Evolutionary conservation across 2,888 invertebrate genomes (phyloP), one percentile per base, ranked within the genome.

Genomic region (Drosophila meridionalis): DNA sequence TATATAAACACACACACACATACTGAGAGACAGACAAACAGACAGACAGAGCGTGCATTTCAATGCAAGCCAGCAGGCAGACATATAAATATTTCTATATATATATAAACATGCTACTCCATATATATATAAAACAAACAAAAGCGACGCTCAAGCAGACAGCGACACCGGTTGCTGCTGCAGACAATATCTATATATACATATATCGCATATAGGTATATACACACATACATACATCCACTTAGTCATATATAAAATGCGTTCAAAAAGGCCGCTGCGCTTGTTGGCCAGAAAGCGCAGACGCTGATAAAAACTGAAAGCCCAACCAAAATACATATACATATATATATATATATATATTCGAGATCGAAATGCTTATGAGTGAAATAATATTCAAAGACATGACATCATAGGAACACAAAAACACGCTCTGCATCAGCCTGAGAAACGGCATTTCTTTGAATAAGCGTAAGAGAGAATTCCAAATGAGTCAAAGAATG

Each of bases 211-310:
- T 36, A 45, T 14, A 45, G 14, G 66, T 14, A 47, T 47, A 55
- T 47, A 34, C 28, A 50, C 28, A 43, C 20, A 56, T 26, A 28
- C 48, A 38, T 34, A 34, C 4, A 34, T 36, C 8, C 20, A 76
- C 71, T 78, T 72, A 83, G 66, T 68, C 77, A 67, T 82, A 80
- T 69, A 85, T 73, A 65, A 86, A 89, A 87, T 86, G 88, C 90
- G 88, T 84, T 87, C 69, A 89, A 83, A 84, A 80, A 82, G 34
- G 70, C 76, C 83, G 81, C 83, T 79, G 82, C 73, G 76, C 82
- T 73, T 72, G 76, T 60, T 62, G 64, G 48, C 62, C 68, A 55
- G 68, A 52, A 75, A 60, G 56, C 58, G 56, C 79, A 67, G 64
- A 72, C 69, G 64, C 84, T 73, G 84, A 83, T 87, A 89, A 73